Conservation (phyloP, 2,797 vertebrate species). For the Alauda arvensis region DNA sequence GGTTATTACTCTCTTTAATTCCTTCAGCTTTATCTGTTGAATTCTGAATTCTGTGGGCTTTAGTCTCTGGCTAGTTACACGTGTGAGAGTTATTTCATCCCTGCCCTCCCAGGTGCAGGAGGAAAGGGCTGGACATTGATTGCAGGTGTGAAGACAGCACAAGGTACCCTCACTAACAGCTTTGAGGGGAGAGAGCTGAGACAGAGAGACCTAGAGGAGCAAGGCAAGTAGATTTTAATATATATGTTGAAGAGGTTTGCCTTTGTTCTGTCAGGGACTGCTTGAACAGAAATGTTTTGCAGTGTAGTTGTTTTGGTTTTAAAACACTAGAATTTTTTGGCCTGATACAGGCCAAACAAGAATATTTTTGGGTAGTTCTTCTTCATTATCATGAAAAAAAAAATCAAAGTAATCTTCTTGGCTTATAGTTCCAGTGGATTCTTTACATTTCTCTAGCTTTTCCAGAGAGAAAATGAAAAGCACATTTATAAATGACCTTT, state of each 20-base stretch:
- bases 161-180: neutral
- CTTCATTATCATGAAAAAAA: neutral
- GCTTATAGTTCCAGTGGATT: neutral
- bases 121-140: neutral
- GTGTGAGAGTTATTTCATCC: fast-evolving
- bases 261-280: neutral
- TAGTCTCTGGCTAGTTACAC: neutral
- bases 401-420: neutral
- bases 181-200: neutral
- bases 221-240: neutral
- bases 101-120: neutral
- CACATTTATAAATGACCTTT: slow-evolving; percentile 47
- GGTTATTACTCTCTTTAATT: neutral
- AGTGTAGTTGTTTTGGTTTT: neutral
- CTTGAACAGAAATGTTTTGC: neutral
- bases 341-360: neutral
- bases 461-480: slow-evolving; percentile 38
- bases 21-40: neutral
- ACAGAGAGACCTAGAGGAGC: neutral
- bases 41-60: neutral
- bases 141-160: neutral
- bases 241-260: neutral
- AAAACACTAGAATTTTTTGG: neutral
- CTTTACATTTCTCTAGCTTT: slow-evolving; percentile 5
- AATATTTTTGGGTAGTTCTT: neutral